phyloP scores from a whole-genome alignment of 2,888 invertebrate species.

The Crepidodera aurea region DNA sequence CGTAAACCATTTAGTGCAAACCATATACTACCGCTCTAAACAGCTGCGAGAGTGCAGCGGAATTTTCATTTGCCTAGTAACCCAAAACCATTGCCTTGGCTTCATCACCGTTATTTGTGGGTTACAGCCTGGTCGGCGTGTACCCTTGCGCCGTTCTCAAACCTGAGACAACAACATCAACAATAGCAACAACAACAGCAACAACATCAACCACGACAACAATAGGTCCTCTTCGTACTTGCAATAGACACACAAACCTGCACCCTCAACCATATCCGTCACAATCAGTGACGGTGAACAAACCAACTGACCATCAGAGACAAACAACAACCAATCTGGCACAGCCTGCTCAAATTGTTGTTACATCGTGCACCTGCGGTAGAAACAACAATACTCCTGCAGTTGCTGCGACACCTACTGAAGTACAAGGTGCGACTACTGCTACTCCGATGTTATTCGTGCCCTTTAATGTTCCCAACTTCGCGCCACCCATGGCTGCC shows the following conservation, averaged over 20 bases:
- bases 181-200: slow-evolving; percentile 24
- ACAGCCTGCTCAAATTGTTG: slow-evolving; percentile 53
- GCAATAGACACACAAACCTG: slow-evolving; percentile 37
- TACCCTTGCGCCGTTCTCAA: slow-evolving; percentile 66
- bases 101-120: slow-evolving; percentile 61
- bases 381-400: slow-evolving; percentile 44
- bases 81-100: slow-evolving; percentile 60
- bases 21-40: slow-evolving; percentile 21
- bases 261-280: slow-evolving; percentile 40
- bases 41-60: slow-evolving; percentile 29
- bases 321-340: slow-evolving; percentile 48
- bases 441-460: slow-evolving; percentile 63
- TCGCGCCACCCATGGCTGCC: slow-evolving; percentile 59
- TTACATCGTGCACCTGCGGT: slow-evolving; percentile 56
- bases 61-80: slow-evolving; percentile 44
- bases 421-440: slow-evolving; percentile 27
- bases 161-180: slow-evolving; percentile 48
- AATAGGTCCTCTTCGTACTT: slow-evolving; percentile 42
- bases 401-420: slow-evolving; percentile 27
- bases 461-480: slow-evolving; percentile 62
- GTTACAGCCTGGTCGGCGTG: slow-evolving; percentile 66
- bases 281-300: slow-evolving; percentile 42
- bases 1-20: slow-evolving; percentile 25
- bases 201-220: slow-evolving; percentile 27
- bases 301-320: slow-evolving; percentile 21